Conservation (phyloP, 2,797 vertebrate species). For the Botia almorhae region DNA sequence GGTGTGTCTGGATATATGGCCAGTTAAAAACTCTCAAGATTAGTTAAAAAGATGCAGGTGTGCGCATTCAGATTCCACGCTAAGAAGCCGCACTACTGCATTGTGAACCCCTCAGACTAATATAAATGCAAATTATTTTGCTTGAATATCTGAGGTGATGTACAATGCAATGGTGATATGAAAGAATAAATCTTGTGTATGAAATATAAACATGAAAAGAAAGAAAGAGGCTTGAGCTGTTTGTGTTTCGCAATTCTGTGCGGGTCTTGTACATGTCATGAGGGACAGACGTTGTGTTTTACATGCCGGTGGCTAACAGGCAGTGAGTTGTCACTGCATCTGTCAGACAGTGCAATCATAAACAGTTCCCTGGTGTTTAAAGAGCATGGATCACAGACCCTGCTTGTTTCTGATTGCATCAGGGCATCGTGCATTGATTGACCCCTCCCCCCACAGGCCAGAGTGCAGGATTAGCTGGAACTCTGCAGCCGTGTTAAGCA, state of each 20-base stretch:
- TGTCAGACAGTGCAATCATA: slow-evolving; percentile 47
- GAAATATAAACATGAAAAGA: not conserved
- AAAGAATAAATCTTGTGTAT: not conserved
- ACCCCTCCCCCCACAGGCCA: slow-evolving; percentile 32
- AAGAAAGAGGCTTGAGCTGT: not conserved
- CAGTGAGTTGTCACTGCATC: slow-evolving; percentile 11
- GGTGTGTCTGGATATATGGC: no score
- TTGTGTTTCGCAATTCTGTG: not conserved
- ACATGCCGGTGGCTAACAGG: not conserved
- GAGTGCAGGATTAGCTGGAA: slow-evolving; percentile 46
- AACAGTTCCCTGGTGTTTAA: slow-evolving; percentile 45
- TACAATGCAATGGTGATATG: no score
- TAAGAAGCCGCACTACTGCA: no score
- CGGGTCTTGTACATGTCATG: not conserved
- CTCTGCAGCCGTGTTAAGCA: slow-evolving; percentile 25
- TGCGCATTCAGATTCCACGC: no score
- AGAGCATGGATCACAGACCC: slow-evolving; percentile 51
- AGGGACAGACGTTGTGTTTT: not conserved
- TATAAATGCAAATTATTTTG: no score
- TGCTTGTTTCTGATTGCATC: slow-evolving; percentile 56
- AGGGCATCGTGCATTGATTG: not conserved
- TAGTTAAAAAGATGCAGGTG: no score
- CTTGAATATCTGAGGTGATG: no score
- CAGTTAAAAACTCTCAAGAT: no score
- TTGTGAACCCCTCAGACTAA: no score